These are phyloP conservation scores for Pegoplata infirma DNA, from an alignment of 2,888 invertebrate genomes.

Conservation along the genomic window DNA sequence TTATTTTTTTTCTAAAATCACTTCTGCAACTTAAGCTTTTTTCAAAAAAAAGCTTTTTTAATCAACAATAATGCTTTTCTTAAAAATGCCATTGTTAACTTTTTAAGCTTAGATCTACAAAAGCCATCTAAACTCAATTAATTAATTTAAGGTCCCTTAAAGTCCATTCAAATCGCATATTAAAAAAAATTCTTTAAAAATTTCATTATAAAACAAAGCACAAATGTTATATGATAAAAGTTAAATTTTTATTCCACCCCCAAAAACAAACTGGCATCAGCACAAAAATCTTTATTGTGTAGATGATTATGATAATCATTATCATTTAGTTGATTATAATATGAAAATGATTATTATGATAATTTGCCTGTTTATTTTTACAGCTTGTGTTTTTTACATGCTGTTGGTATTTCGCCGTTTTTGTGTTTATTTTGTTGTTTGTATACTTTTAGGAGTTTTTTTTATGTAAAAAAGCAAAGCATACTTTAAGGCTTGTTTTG, in stretches of 20 bases:
- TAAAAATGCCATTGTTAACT: too few species aligned
- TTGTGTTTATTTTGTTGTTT: background rate
- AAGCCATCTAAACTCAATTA: too few species aligned
- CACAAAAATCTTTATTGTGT: background rate
- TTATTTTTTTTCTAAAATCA: too few species aligned
- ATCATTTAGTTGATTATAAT: background rate
- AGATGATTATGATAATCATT: background rate
- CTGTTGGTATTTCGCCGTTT: slow-evolving; percentile 1
- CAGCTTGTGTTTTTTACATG: slow-evolving; percentile 27
- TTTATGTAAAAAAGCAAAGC: background rate
- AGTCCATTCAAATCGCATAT: too few species aligned
- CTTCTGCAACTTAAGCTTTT: too few species aligned
- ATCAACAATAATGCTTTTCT: too few species aligned
- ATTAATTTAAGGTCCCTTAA: too few species aligned
- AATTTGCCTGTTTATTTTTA: slow-evolving; percentile 13
- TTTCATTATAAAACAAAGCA: too few species aligned
- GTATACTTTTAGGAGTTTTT: background rate
- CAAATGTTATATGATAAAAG: background rate
- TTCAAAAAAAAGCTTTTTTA: too few species aligned
- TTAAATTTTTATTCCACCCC: background rate
- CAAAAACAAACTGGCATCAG: too few species aligned
- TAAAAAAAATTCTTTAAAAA: too few species aligned
- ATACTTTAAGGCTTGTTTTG: background rate
- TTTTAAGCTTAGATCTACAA: too few species aligned
- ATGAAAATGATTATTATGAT: background rate